Evolutionary conservation across 2,888 invertebrate genomes (phyloP).

Genomic region (Meandrusa payeni): DNA sequence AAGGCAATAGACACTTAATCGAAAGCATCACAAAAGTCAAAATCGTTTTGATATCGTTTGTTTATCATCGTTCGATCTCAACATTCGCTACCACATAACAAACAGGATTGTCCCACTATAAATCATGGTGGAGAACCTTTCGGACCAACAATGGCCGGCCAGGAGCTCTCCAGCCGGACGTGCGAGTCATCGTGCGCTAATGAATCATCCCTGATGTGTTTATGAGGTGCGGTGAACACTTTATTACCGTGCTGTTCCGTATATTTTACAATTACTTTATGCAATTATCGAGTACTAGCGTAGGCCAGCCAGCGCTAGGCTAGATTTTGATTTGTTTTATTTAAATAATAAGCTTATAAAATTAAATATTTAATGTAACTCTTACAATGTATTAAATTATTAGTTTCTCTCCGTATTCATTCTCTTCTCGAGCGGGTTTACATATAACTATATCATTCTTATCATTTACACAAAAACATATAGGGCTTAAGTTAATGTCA

Average conservation of each 20-base stretch:
- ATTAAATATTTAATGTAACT: no score
- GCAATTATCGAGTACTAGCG: no score
- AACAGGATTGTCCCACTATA: slow-evolving; percentile 36
- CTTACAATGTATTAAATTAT: no score
- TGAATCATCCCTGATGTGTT: slow-evolving; percentile 31
- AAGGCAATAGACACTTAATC: slow-evolving; percentile 5
- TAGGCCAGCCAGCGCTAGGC: no score
- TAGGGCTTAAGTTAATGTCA: no score
- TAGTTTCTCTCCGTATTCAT: no score
- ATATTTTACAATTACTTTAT: slow-evolving; percentile 2
- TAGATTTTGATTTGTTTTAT: no score
- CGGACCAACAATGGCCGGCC: slow-evolving; percentile 32
- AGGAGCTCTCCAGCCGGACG: slow-evolving; percentile 30
- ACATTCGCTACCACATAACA: slow-evolving; percentile 29
- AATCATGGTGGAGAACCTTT: slow-evolving; percentile 56
- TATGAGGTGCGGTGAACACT: slow-evolving; percentile 2
- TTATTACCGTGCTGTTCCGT: slow-evolving; percentile 25
- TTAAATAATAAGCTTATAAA: no score
- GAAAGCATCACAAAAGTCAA: not conserved
- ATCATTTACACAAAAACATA: no score
- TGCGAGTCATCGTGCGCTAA: slow-evolving; percentile 37
- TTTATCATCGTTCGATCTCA: slow-evolving; percentile 5
- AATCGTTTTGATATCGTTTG: slow-evolving; percentile 2
- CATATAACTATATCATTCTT: no score
- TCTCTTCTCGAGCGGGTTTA: no score